Evolutionary conservation across 2,888 invertebrate genomes (phyloP), one percentile per base, ranked within the genome.

Genomic region (Eustalomyia histrio): DNA sequence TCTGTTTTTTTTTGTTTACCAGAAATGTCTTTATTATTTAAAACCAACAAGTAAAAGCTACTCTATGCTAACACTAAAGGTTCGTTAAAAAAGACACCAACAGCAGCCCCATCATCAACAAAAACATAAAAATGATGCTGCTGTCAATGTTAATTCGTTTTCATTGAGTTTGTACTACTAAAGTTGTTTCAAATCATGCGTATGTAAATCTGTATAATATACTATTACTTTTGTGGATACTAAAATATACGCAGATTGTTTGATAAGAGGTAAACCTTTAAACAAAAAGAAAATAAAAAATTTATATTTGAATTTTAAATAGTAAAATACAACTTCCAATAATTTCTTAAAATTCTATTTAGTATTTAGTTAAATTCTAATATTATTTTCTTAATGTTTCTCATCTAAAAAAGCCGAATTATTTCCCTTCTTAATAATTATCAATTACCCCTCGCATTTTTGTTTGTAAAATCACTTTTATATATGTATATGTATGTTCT

Each of bases 141-240:
- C 68, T 57, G 63, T 52, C 76, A 69, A 69, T 69, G 55, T 69
- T 76, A 69, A 64, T 57, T 57, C 65, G 21, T 47, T 63, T 75
- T 75, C 57, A 57, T 57, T 24, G 57, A 29, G 2, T 55, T 55
- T 14, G 14, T 47, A 47, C 14, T 12, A 39, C 39, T 39, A 39
- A 47, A n/a, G n/a, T 47, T 47, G 43, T 47, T 47, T 14, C 43
- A 47, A 47, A 16, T 47, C 43, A 47, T 33, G 24, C 7, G 16
- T 55, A 14, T 33, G n/a, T 2, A 61, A 39, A 60, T 35, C 43
- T 35, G n/a, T 47, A 69, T 33, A 69, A 18, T 58, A 50, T 12
- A 63, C n/a, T 39, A 8, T 43, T 12, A 50, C 9, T 58, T 64
- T 29, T 57, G 10, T 39, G 29, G 14, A 39, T 39, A 39, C 39